These are phyloP conservation scores for Philopotamus ludificatus DNA, from an alignment of 1,140 invertebrate species.

Conservation along the genomic window DNA sequence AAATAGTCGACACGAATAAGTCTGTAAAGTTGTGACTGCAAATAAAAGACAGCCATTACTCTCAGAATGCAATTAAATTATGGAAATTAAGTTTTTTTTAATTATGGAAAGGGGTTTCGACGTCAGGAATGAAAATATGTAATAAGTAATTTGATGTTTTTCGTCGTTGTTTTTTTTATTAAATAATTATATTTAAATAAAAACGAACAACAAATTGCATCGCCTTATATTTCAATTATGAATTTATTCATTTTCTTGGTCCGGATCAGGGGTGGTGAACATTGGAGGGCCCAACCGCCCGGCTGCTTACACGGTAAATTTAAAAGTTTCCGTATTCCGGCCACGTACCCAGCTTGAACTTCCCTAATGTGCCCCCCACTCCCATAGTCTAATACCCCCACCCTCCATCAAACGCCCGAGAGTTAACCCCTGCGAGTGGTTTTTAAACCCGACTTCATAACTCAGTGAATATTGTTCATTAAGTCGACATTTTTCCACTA, in stretches of 20 bases:
- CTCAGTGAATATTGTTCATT: slow-evolving; percentile 8
- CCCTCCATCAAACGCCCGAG: not conserved
- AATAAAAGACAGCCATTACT: too few species aligned
- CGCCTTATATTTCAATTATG: not conserved
- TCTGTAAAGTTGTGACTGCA: too few species aligned
- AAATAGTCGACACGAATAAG: too few species aligned
- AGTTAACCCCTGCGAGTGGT: slow-evolving; percentile 4
- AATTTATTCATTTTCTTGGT: not conserved
- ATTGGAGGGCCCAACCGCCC: not conserved
- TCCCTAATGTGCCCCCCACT: slow-evolving; percentile 20
- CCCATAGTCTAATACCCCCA: too few species aligned
- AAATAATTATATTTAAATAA: too few species aligned
- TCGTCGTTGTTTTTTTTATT: too few species aligned
- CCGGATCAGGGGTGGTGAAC: not conserved
- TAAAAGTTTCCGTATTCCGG: slow-evolving; percentile 19
- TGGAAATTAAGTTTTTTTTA: too few species aligned
- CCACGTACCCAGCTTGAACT: slow-evolving; percentile 15
- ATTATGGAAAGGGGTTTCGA: too few species aligned
- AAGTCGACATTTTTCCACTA: not conserved
- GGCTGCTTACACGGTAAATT: not conserved
- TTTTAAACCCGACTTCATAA: slow-evolving; percentile 1
- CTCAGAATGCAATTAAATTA: too few species aligned
- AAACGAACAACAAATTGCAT: too few species aligned
- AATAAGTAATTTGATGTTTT: too few species aligned
- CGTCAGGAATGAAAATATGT: too few species aligned